A percentile compares a stretch with the other conserved stretches of the same genome.
Evolutionary conservation across 2,888 invertebrate genomes (phyloP).

Genomic region (Trypoxylon attenuatum): DNA sequence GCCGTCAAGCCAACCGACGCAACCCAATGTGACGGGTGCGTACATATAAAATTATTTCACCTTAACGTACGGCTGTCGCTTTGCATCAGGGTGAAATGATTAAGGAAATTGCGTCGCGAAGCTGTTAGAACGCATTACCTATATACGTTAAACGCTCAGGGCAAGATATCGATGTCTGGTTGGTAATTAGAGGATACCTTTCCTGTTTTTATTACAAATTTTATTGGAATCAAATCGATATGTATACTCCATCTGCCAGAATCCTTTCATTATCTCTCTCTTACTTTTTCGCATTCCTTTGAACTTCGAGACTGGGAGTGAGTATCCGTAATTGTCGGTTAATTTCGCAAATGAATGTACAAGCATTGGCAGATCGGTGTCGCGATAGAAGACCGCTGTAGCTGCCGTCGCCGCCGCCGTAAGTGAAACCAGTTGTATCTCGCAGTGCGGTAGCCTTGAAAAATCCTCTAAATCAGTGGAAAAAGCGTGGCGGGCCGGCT

Average conservation of each 20-base stretch:
- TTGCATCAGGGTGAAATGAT: conserved; percentile 1
- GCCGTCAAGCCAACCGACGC: conserved; percentile 25
- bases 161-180: conserved; percentile 14
- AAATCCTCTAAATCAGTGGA: not conserved
- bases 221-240: no score
- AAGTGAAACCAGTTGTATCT: no score
- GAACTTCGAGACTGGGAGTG: no score
- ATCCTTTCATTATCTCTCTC: no score
- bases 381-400: not conserved
- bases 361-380: not conserved
- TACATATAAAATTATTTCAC: conserved; percentile 32
- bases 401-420: no score
- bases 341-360: not conserved
- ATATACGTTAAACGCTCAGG: not conserved
- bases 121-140: conserved; percentile 11
- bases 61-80: conserved; percentile 13
- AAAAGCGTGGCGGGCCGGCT: not conserved
- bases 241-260: no score
- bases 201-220: no score
- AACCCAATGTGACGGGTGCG: conserved; percentile 10
- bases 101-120: conserved; percentile 23
- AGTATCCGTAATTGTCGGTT: not conserved
- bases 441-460: not conserved
- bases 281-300: no score
- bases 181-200: conserved; percentile 26